phyloP scores from a whole-genome alignment of 2,113 vertebrate genomes.

The Pedionomus torquatus region DNA sequence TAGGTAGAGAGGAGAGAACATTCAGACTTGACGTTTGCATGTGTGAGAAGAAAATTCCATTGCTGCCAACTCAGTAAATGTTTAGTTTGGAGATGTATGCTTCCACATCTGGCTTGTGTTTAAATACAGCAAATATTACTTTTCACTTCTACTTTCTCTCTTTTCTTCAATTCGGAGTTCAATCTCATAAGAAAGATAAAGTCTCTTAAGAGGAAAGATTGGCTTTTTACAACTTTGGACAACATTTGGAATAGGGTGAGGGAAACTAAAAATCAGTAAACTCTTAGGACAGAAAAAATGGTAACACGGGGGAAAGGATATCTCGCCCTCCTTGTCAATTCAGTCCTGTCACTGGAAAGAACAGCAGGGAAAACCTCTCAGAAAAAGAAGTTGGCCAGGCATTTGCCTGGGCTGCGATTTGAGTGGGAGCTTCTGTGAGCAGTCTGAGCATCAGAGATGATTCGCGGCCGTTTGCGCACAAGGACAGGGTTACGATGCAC shows the following conservation, averaged over 20 bases:
- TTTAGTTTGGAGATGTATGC: slow-evolving; percentile 55
- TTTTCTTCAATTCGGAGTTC: slow-evolving; percentile 8
- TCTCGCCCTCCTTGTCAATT: neutral
- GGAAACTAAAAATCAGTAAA: neutral
- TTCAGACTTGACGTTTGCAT: neutral
- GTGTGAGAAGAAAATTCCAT: slow-evolving; percentile 26
- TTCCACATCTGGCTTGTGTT: slow-evolving; percentile 62
- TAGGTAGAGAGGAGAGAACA: slow-evolving; percentile 8
- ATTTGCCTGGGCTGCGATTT: neutral
- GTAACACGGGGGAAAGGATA: neutral
- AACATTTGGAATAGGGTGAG: neutral
- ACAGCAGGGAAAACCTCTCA: neutral
- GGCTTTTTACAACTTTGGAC: neutral
- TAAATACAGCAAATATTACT: slow-evolving; percentile 45
- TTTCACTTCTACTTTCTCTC: slow-evolving; percentile 13
- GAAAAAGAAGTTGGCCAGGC: neutral
- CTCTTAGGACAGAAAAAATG: neutral
- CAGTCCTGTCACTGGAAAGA: neutral
- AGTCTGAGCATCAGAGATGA: neutral
- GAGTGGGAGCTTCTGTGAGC: neutral
- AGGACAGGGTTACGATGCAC: neutral
- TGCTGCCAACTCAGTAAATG: slow-evolving; percentile 60
- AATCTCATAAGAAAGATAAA: slow-evolving; percentile 34
- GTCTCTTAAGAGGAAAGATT: neutral
- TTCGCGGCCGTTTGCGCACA: neutral